Percentiles rank a stretch among this genome's conserved stretches.
Conservation (phyloP, 2,888 invertebrate species). For the Tuberolachnus salignus region DNA sequence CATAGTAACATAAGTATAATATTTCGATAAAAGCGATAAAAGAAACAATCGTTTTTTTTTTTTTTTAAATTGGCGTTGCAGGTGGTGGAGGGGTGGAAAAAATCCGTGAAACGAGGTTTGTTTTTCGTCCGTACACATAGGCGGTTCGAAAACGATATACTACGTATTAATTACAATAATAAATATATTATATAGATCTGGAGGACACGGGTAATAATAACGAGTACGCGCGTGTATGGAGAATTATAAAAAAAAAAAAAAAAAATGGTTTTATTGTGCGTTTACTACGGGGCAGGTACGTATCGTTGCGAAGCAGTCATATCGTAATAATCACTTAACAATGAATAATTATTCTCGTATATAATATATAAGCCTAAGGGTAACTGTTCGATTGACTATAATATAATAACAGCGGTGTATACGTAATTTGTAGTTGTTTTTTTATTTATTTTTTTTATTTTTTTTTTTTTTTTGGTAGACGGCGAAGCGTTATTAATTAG, state of each 20-base stretch:
- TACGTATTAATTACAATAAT: constrained; percentile 1
- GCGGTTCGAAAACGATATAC: background rate
- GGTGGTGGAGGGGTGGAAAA: no score
- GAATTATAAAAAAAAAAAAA: constrained; percentile 20
- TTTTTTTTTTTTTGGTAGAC: no score
- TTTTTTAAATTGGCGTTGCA: no score
- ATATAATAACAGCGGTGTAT: background rate
- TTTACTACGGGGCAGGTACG: background rate
- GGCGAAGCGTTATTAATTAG: no score
- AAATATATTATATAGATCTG: constrained; percentile 21
- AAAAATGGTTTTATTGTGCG: constrained; percentile 12
- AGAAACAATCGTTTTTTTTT: no score
- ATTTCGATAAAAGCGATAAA: no score
- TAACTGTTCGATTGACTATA: constrained; percentile 53
- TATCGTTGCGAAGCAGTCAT: constrained; percentile 46
- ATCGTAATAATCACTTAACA: constrained; percentile 39
- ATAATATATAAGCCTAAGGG: constrained; percentile 45
- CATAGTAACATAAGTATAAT: no score
- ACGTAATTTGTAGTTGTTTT: no score
- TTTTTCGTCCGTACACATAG: background rate
- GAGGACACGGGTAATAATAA: constrained; percentile 28
- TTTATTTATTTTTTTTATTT: no score
- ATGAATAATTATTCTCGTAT: background rate
- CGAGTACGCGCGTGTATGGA: no score
- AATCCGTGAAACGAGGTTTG: background rate